Evolutionary conservation across 1,140 invertebrate genomes (phyloP).

Genomic region (Myzus persicae): DNA sequence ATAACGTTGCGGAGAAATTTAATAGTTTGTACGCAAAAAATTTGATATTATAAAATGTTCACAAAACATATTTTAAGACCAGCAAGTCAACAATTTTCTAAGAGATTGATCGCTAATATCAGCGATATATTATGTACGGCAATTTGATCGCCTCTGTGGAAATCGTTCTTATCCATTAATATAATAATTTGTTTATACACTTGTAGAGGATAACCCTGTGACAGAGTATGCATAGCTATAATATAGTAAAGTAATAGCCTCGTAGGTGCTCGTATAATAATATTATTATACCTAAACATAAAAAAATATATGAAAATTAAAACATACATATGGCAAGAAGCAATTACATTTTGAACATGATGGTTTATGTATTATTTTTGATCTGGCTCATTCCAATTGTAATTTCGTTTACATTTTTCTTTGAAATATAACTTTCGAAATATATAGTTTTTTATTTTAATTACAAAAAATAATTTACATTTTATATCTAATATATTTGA

Average conservation of each 20-base stretch:
- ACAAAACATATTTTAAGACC: background rate
- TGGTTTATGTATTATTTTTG: background rate
- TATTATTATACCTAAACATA: background rate
- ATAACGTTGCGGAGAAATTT: background rate
- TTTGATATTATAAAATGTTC: background rate
- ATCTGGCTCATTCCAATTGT: background rate
- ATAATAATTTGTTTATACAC: background rate
- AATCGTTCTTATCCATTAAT: background rate
- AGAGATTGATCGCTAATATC: background rate
- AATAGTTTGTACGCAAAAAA: background rate
- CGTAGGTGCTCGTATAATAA: background rate
- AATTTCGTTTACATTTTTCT: background rate
- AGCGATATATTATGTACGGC: background rate
- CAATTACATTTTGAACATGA: background rate
- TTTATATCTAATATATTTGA: background rate
- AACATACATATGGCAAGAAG: background rate
- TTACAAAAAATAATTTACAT: slow-evolving; percentile 29
- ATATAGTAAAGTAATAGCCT: background rate
- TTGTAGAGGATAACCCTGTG: background rate
- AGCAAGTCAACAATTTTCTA: background rate
- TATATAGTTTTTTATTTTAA: background rate
- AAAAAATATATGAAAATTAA: background rate
- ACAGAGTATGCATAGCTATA: background rate
- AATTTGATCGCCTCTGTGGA: background rate
- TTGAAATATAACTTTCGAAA: background rate